Conservation (phyloP, 2,888 invertebrate species). For the Halocaridina rubra region DNA sequence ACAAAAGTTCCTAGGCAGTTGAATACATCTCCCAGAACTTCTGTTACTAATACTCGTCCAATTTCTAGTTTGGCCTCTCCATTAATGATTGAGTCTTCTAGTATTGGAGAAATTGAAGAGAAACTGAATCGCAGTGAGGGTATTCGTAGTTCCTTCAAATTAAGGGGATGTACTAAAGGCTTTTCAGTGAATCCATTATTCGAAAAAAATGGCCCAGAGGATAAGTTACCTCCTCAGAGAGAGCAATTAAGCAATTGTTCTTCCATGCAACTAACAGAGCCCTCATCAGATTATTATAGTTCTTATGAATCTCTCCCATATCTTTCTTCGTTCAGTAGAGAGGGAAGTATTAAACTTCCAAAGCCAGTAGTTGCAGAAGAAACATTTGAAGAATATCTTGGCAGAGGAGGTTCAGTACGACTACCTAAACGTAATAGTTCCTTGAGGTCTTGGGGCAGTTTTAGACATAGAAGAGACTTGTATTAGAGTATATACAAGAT, state of each 20-base stretch:
- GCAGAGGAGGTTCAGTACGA: conserved; percentile 10
- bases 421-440: not conserved
- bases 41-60: no score
- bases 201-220: not conserved
- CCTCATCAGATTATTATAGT: conserved; percentile 46
- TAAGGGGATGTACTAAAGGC: not conserved
- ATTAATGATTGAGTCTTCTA: not conserved
- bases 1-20: no score
- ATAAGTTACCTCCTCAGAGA: not conserved
- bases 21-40: no score
- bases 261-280: not conserved
- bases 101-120: conserved; percentile 27
- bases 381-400: not conserved
- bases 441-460: conserved; percentile 22
- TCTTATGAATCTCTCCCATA: conserved; percentile 42
- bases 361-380: conserved; percentile 31
- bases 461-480: conserved; percentile 26
- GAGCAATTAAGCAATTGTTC: not conserved
- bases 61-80: conserved; percentile 14
- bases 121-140: no score
- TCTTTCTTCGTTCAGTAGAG: conserved; percentile 35
- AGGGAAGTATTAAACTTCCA: conserved; percentile 51
- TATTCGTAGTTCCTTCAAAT: conserved; percentile 30
- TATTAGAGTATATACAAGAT: no score
- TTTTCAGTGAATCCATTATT: conserved; percentile 42